Evolutionary conservation across 2,113 vertebrate genomes (phyloP), one percentile per base, ranked within the genome.

Genomic region (Upupa epops): DNA sequence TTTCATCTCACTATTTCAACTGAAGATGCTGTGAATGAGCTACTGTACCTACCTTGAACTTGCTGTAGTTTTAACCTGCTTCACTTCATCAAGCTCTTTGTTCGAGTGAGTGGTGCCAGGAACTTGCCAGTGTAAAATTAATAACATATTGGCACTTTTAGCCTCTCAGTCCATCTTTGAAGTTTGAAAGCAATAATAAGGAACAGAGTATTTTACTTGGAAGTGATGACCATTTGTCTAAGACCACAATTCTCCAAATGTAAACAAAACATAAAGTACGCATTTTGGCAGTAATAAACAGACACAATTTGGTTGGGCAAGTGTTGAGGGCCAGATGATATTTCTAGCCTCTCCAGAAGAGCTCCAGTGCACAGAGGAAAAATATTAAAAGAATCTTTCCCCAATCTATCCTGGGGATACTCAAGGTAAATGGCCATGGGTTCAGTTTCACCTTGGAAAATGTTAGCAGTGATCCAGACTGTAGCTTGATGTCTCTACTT

Each of bases 141-240:
- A 96, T 95, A 96, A 95, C 73, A 74, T 92, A 86, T 79, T 90
- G 93, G 91, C 90, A 94, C 78, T 71, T 94, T 71, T 72, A 90
- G 83, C 18, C 82, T 29, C 73, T 88, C 54, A 8, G 32, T 77
- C 59, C 89, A 48, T 86, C 81, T 96, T 64, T 86, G 69, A 90
- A 68, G 37, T 94, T 5, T 65, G 58, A 94, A 89, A 94, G 78
- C 34, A 90, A 26, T 86, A 95, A 63, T 66, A 87, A 92, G 51
- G 51, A 95, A 84, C 21, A 86, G 40, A 54, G 60, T 76, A 81
- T 91, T 96, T 90, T 89, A 58, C 66, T 91, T 92, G 69, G 89
- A 94, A 88, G 65, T 4, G 1, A 73, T 46, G 61, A 58, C 48
- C 83, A 65, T 78, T 88, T 81, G 29, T 84, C 20, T 58, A 72